These are phyloP conservation scores for Calameuta idolon DNA, from an alignment of 2,888 invertebrate genomes.

Conservation along the genomic window DNA sequence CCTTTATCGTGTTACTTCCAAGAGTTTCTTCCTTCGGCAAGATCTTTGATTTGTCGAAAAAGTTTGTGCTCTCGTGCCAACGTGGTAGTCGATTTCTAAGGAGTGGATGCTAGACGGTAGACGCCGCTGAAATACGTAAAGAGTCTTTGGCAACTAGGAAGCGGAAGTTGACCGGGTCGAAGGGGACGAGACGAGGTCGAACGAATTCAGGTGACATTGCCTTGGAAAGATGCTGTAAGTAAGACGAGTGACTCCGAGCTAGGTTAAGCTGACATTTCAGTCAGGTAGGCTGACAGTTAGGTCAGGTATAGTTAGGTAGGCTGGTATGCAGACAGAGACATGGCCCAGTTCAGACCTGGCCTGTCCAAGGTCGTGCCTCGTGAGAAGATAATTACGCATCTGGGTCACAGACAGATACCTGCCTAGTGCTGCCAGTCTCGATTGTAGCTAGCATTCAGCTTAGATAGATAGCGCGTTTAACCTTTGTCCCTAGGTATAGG, in stretches of 20 bases:
- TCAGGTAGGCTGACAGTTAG: not conserved
- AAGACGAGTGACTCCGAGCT: not conserved
- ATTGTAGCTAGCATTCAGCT: not conserved
- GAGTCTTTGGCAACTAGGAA: not conserved
- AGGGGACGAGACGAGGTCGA: not conserved
- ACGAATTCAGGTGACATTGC: not conserved
- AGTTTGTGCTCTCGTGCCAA: not conserved
- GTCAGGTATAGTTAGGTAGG: conserved; percentile 4
- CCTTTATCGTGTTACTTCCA: not conserved
- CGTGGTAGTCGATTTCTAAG: not conserved
- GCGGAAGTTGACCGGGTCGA: not conserved
- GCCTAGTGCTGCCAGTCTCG: conserved; percentile 1
- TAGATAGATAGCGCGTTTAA: not conserved
- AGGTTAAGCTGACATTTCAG: not conserved
- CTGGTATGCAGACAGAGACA: conserved; percentile 31
- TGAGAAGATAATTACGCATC: conserved; percentile 61
- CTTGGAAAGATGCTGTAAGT: not conserved
- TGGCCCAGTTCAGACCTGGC: conserved; percentile 59
- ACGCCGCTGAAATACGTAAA: not conserved
- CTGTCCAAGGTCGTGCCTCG: conserved; percentile 55
- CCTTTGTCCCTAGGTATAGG: not conserved
- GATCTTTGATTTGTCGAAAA: not conserved
- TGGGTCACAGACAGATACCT: conserved; percentile 51
- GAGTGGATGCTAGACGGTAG: not conserved
- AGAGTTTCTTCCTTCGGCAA: not conserved